Evolutionary conservation across 1,140 invertebrate genomes (phyloP).

Genomic region (Macrocentrus cingulum): DNA sequence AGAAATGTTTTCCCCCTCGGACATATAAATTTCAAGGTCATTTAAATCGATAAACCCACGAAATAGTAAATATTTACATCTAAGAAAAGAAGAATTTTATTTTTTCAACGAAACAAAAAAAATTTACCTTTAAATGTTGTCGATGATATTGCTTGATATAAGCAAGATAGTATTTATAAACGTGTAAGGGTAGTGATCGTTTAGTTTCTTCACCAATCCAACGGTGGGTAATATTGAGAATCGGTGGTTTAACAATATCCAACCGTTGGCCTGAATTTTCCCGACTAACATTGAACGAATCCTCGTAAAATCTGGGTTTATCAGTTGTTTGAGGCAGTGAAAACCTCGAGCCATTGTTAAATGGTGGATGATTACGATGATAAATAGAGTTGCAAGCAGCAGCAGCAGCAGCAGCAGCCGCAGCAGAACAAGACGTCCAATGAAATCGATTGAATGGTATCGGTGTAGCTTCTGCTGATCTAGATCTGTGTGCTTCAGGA

Average conservation of each 20-base stretch:
- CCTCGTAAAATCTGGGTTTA: neutral
- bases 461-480: conserved; percentile 30
- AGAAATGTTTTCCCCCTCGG: too few species aligned
- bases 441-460: conserved; percentile 31
- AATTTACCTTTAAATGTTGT: conserved; percentile 63
- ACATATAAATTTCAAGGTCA: too few species aligned
- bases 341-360: neutral
- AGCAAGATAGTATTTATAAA: conserved; percentile 70
- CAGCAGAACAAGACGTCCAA: conserved; percentile 26
- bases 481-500: conserved; percentile 30
- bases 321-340: neutral
- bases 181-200: conserved; percentile 64
- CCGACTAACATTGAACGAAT: neutral
- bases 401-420: too few species aligned
- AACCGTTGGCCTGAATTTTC: neutral
- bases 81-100: too few species aligned
- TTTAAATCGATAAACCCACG: too few species aligned
- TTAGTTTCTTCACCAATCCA: conserved; percentile 73
- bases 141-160: conserved; percentile 60
- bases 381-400: conserved; percentile 40
- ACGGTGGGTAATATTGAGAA: conserved; percentile 49
- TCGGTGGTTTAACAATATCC: conserved; percentile 35
- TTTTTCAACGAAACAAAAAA: too few species aligned
- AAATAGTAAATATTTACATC: too few species aligned
- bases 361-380: conserved; percentile 47